Percentiles rank a stretch among this genome's conserved stretches.
These are phyloP conservation scores for Polydrusus tereticollis DNA, from an alignment of 2,888 invertebrate species.

Conservation along the genomic window DNA sequence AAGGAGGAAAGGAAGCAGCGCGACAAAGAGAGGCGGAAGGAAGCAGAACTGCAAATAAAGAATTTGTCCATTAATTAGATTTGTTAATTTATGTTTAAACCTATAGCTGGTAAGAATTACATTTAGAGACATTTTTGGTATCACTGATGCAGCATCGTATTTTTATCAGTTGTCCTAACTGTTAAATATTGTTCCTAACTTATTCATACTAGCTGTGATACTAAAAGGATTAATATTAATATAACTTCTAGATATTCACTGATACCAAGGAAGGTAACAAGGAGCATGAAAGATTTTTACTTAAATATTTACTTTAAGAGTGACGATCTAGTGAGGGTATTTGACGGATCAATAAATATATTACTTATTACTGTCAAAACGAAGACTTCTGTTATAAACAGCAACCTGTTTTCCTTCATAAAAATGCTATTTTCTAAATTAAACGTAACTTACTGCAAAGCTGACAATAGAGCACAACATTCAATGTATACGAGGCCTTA, in stretches of 20 bases:
- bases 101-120: neutral
- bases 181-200: constrained; percentile 15
- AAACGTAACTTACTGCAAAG: no score
- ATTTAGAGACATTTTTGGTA: neutral
- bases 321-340: no score
- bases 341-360: no score
- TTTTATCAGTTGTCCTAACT: constrained; percentile 10
- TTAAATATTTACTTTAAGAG: no score
- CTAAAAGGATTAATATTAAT: constrained; percentile 16
- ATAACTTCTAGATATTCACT: constrained; percentile 11
- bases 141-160: neutral
- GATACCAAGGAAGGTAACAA: constrained; percentile 36
- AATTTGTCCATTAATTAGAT: neutral
- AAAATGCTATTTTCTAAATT: no score
- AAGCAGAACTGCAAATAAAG: neutral
- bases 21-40: neutral
- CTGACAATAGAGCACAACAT: no score
- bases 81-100: neutral
- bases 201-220: constrained; percentile 35
- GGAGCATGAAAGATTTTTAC: no score
- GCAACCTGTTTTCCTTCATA: no score
- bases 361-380: no score
- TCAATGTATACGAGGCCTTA: no score
- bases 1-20: no score
- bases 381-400: no score